Base-by-base conservation (phyloP, 2,113 vertebrate genomes). In the Heterotilapia buettikoferi region DNA sequence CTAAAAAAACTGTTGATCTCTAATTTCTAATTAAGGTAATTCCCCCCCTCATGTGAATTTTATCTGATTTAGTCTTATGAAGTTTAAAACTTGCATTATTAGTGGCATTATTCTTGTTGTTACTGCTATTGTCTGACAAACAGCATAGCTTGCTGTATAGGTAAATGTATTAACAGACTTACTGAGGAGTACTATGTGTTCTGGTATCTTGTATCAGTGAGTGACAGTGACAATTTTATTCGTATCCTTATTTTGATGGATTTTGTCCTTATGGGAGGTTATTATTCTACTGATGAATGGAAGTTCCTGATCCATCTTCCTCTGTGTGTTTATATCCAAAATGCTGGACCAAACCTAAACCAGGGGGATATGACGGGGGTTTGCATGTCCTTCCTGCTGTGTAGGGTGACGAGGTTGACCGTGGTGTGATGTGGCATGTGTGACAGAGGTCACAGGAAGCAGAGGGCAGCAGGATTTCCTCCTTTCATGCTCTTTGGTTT, bases 391-490 rank as follows among this genome's bases (percentile, higher is more conserved):
- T 89, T 95, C 93, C 93, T 94, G 88, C 81, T 53, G 83, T 82
- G 45, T 33, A 83, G 84, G 85, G 47, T 31, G 76, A 54, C 13
- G 7, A 38, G 82, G 84, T 91, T 45, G 54, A 80, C 54, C 47
- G 87, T 53, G 66, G 56, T 78, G 43, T 52, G 40, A 52, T 57
- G 16, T 53, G 19, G 6, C 81, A 33, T 56, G 82, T 66, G 66
- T 38, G 86, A 87, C 89, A 92, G 59, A 90, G 94, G 93, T 92
- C 94, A 94, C 84, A 91, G 94, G 94, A 96, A 93, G 88, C 86
- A 73, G 79, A 87, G 66, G 45, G 68, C 59, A 54, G 81, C 93
- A 95, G 96, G 94, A 93, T 94, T 93, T 96, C 95, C 95, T 94
- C 59, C 71, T 78, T 81, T 50, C 59, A 78, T 76, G 81, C 63